Conservation (phyloP, 2,113 vertebrate genomes). For the Paedocypris sp. region DNA sequence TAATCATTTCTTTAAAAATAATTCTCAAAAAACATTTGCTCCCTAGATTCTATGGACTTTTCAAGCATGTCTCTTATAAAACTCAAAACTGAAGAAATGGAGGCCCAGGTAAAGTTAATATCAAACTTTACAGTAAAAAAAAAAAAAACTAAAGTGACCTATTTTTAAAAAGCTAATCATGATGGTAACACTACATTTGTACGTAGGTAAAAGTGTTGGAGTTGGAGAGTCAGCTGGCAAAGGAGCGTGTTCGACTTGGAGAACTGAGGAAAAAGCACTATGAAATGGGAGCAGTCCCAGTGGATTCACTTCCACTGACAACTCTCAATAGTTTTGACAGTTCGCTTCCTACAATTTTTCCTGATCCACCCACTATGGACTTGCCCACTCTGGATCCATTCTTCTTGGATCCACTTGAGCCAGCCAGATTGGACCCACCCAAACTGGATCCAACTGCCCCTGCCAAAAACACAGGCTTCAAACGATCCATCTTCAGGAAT, state of each 20-base stretch:
- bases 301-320: conserved; percentile 48
- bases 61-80: conserved; percentile 85
- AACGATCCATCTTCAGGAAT: conserved; percentile 47
- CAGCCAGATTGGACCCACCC: conserved; percentile 26
- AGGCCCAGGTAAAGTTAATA: conserved; percentile 77
- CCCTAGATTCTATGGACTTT: conserved; percentile 83
- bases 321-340: conserved; percentile 14
- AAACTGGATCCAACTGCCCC: conserved; percentile 25
- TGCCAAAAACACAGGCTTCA: conserved; percentile 17
- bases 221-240: conserved; percentile 81
- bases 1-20: too few species aligned
- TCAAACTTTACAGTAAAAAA: not conserved
- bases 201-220: conserved; percentile 83
- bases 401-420: not conserved
- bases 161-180: not conserved
- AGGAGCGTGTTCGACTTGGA: conserved; percentile 79
- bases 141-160: too few species aligned
- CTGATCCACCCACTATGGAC: conserved; percentile 41
- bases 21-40: too few species aligned
- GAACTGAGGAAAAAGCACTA: conserved; percentile 89
- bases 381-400: conserved; percentile 15
- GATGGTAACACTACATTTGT: not conserved
- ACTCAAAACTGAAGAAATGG: conserved; percentile 95
- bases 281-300: conserved; percentile 58
- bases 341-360: conserved; percentile 47